phyloP scores from a whole-genome alignment of 2,797 vertebrate genomes.

The Brachyrhaphis roseni region DNA sequence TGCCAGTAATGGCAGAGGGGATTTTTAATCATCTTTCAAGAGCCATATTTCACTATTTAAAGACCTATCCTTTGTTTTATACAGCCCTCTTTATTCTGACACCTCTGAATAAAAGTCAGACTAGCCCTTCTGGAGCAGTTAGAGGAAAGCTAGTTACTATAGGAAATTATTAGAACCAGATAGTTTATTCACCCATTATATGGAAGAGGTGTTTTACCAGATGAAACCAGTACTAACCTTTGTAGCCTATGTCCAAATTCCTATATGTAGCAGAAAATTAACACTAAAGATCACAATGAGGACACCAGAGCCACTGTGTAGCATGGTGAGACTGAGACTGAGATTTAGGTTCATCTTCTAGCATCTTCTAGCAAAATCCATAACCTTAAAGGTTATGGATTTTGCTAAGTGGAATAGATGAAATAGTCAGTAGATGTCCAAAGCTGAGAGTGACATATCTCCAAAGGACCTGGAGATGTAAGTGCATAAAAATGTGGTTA shows the following conservation, averaged over 20 bases:
- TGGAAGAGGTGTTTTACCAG: background rate
- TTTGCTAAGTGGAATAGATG: background rate
- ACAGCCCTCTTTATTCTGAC: background rate
- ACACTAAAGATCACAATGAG: background rate
- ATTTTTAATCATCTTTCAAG: conserved; percentile 38
- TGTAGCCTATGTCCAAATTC: background rate
- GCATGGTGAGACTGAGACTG: background rate
- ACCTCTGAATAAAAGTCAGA: background rate
- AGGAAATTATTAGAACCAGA: background rate
- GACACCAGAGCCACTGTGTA: background rate
- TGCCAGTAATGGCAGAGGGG: conserved; percentile 63
- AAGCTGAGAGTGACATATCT: background rate
- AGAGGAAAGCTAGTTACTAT: background rate
- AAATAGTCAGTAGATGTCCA: background rate
- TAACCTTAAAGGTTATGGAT: background rate
- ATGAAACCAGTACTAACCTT: background rate
- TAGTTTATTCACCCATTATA: background rate
- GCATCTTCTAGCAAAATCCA: too few relatives aligned
- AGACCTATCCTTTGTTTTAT: background rate
- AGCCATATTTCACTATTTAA: background rate
- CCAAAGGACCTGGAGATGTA: background rate
- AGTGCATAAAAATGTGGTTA: background rate
- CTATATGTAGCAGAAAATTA: background rate
- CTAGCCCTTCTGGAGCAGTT: background rate
- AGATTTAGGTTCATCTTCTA: background rate